Evolutionary conservation across 2,888 invertebrate genomes (phyloP), one percentile per base, ranked within the genome.

Genomic region (Sepiola atlantica): DNA sequence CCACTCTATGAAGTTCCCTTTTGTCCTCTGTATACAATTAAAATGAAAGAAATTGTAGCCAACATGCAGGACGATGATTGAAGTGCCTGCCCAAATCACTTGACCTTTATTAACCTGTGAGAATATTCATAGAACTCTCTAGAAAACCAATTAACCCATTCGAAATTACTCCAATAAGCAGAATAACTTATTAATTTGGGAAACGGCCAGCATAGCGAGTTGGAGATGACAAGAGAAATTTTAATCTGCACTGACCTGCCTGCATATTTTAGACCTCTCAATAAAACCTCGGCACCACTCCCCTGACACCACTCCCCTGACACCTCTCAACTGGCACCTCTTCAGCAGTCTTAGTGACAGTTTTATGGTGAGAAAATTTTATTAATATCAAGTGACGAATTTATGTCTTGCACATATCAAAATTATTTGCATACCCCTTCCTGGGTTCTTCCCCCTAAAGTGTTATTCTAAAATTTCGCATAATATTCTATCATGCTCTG

Each of bases 161-260:
- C 77, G n/a, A 77, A 77, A 77, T 77, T 77, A n/a, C n/a, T n/a
- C n/a, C n/a, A 77, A 77, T 77, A 77, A 77, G 77, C 77, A 77
- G 77, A 77, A n/a, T n/a, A 77, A 77, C 77, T 77, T 77, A 77
- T n/a, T 77, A 77, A 77, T 77, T 77, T 77, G 77, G 14, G 21
- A 21, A 61, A 61, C 24, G 10, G 10, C 61, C 61, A 10, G 24
- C 8, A n/a, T n/a, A n/a, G 32, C 21, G n/a, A 77, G 77, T 77
- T 77, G 32, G 77, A 77, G n/a, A 32, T 77, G 77, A 77, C n/a
- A 77, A 77, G 77, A n/a, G n/a, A n/a, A 18, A 77, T 77, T 77
- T 77, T 77, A 77, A 77, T 77, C 77, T 77, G 77, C n/a, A 32
- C 14, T 77, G 77, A 77, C 77, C 77, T 77, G 77, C 77, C 77